These are phyloP conservation scores for Dromas ardeola DNA, from an alignment of 2,113 vertebrate species.

Conservation along the genomic window DNA sequence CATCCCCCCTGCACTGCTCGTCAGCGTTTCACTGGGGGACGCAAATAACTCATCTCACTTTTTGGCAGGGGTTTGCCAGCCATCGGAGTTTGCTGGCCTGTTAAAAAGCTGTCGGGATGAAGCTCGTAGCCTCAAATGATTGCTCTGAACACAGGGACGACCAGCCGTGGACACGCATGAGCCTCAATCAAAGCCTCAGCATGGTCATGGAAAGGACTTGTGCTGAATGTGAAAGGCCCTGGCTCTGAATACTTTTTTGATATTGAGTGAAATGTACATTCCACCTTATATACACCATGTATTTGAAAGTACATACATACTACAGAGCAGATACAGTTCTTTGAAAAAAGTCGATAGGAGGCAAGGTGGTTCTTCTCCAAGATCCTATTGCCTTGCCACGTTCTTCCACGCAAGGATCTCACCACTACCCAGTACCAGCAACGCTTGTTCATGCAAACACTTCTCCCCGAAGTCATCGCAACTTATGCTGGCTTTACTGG, in stretches of 20 bases:
- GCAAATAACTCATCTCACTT: neutral
- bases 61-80: neutral
- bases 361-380: neutral
- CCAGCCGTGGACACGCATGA: neutral
- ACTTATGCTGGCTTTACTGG: too few relatives aligned
- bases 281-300: neutral
- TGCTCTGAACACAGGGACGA: neutral
- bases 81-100: neutral
- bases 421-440: neutral
- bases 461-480: neutral
- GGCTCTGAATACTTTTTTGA: neutral
- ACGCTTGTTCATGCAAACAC: neutral
- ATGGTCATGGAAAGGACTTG: accelerated
- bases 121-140: neutral
- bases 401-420: neutral
- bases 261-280: neutral
- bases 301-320: neutral
- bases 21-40: neutral
- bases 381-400: neutral
- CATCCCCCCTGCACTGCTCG: accelerated
- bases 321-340: neutral
- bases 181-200: neutral
- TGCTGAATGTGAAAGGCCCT: neutral
- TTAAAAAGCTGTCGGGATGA: neutral
- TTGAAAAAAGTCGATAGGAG: neutral